Evolutionary conservation across 2,113 vertebrate species (phyloP).

Genomic region (Abramis brama): DNA sequence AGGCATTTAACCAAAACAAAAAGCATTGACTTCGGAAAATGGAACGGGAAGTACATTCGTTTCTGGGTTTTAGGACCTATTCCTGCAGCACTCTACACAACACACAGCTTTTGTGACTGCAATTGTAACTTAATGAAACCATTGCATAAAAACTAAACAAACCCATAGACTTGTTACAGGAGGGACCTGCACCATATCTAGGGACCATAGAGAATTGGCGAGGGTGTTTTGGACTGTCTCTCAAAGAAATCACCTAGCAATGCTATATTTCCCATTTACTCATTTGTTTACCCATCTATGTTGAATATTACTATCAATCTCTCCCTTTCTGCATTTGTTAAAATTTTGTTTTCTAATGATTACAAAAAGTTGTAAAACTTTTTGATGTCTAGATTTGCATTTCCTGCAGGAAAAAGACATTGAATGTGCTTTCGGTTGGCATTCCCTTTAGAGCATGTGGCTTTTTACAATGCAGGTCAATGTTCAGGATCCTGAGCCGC

Average conservation of each 20-base stretch:
- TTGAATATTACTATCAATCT: background rate
- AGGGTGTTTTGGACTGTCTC: background rate
- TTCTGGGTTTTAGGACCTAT: background rate
- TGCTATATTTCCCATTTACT: background rate
- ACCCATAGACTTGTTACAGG: too few species aligned
- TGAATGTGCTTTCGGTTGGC: background rate
- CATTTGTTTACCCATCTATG: background rate
- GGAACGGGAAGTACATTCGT: background rate
- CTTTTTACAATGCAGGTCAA: conserved; percentile 74
- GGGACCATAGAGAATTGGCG: background rate
- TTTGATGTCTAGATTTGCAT: background rate
- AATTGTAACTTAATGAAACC: background rate
- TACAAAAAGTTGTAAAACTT: background rate
- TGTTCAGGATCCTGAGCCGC: conserved; percentile 81
- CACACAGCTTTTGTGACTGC: background rate
- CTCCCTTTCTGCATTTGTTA: background rate
- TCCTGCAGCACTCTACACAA: background rate
- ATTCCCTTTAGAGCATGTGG: background rate
- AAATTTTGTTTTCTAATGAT: background rate
- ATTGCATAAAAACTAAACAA: background rate
- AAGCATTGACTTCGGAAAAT: background rate
- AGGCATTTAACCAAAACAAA: background rate
- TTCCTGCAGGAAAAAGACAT: background rate
- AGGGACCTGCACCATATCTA: too few species aligned
- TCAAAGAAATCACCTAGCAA: background rate